Evolutionary conservation across 2,888 invertebrate genomes (phyloP), one percentile per base, ranked within the genome.

Genomic region (Lepidochitona cinerea): DNA sequence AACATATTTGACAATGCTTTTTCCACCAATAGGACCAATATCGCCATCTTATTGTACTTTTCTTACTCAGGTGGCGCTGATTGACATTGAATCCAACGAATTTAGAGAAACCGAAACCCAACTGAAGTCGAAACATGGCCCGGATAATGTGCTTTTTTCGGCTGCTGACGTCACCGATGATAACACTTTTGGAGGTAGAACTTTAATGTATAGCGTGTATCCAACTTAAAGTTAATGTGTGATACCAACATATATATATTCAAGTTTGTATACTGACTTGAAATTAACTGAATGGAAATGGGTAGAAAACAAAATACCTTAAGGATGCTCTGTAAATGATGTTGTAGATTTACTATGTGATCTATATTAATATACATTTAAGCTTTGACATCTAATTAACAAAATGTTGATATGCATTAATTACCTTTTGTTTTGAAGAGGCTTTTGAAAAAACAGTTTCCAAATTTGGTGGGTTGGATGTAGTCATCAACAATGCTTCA

Each of bases 401-500:
- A 59, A 23, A 3, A 29, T 23, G 59, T 7, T 14, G 23, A 59
- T 59, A 7, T 54, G 12, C 4, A 29, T 23, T 4, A 4, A 29
- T 26, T 26, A 4, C 4, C 14, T 18, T 23, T 59, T 4, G 1
- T 4, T 18, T 68, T 75, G 5, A 41, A 77, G 77, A 41, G 9
- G 37, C 70, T 3, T 75, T 77, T 33, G 33, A 67, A 37, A 26
- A 64, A 26, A 52, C 66, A 4, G 32, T 73, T 37, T 94, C 94
- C 84, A 93, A 94, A 84, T 91, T 95, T 82, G 95, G 94, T 69
- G 93, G 93, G 66, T 92, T 95, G 80, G 95, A 95, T 88, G 94
- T 95, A 78, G 94, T 95, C 18, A 93, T 95, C 78, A 95, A 95
- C 90, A 95, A 95, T 89, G 95, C 95, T 12, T 95, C 95, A 4